phyloP scores from a whole-genome alignment of 2,888 invertebrate genomes.

The Elmis aenea region DNA sequence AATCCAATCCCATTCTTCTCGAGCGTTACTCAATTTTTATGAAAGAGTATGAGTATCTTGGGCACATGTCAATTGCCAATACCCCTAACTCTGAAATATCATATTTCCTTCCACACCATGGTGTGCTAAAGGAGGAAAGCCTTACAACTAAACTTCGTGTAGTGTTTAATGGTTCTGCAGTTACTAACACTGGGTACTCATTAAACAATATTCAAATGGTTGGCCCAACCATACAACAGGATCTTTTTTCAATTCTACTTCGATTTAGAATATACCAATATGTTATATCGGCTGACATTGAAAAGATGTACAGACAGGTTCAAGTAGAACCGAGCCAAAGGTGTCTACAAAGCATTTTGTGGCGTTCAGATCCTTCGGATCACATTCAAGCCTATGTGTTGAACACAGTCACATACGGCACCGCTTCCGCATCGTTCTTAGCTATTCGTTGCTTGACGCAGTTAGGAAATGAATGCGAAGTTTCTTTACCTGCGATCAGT shows the following conservation, averaged over 20 bases:
- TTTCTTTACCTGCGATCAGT: no score
- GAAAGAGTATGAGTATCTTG: conserved; percentile 3
- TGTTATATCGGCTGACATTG: conserved; percentile 18
- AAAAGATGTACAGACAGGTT: no score
- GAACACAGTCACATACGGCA: no score
- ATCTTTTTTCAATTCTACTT: conserved; percentile 20
- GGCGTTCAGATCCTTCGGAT: no score
- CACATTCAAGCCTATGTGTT: no score
- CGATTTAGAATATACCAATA: conserved; percentile 16
- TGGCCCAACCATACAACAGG: conserved; percentile 20
- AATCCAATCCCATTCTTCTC: background rate
- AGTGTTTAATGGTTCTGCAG: conserved; percentile 21
- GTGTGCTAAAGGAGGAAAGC: conserved; percentile 19
- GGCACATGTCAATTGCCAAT: conserved; percentile 6
- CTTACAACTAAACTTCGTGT: conserved; percentile 21
- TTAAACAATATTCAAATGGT: conserved; percentile 21
- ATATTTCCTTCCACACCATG: conserved; percentile 20
- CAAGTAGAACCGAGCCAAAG: conserved; percentile 17
- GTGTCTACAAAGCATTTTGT: background rate
- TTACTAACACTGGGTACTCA: conserved; percentile 16
- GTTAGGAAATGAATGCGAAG: no score
- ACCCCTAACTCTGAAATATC: background rate
- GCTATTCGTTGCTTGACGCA: no score
- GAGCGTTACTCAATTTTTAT: conserved; percentile 3
- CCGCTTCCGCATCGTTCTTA: no score